These are phyloP conservation scores for Diphyllodes magnificus DNA, from an alignment of 2,113 vertebrate species.

Conservation along the genomic window DNA sequence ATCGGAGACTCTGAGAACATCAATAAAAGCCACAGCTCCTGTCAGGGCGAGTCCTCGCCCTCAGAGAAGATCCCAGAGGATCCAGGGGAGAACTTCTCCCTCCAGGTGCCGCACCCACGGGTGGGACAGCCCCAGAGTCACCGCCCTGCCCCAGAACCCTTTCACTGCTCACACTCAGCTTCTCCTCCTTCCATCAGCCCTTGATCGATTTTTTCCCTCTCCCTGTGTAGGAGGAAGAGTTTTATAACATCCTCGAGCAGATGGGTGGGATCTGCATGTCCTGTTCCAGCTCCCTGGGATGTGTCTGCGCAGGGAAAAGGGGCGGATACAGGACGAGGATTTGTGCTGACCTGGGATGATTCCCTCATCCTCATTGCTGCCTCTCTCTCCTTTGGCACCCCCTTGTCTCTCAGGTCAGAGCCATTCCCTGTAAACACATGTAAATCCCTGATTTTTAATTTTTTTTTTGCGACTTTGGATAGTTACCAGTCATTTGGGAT, in stretches of 20 bases:
- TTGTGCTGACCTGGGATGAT: not conserved
- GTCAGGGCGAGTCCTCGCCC: not conserved
- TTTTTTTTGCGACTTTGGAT: not conserved
- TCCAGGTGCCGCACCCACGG: accelerated
- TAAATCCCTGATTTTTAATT: too few relatives aligned
- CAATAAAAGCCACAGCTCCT: not conserved
- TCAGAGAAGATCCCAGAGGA: accelerated
- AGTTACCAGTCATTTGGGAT: not conserved
- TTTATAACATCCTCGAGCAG: not conserved
- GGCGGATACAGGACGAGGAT: not conserved
- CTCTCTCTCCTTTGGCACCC: not conserved
- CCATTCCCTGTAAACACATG: accelerated
- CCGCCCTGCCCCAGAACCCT: not conserved
- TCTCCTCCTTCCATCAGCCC: not conserved
- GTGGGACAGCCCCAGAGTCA: accelerated
- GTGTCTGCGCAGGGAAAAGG: not conserved
- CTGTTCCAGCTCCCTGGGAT: not conserved
- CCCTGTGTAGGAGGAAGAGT: not conserved
- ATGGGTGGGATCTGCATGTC: not conserved
- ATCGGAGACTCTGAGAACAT: not conserved
- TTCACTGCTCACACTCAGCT: accelerated
- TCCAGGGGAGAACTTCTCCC: not conserved
- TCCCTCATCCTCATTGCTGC: not conserved
- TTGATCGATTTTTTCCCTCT: not conserved
- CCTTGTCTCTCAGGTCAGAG: not conserved